Conservation (phyloP, 2,888 invertebrate species). For the Cantharis flavilabris region DNA sequence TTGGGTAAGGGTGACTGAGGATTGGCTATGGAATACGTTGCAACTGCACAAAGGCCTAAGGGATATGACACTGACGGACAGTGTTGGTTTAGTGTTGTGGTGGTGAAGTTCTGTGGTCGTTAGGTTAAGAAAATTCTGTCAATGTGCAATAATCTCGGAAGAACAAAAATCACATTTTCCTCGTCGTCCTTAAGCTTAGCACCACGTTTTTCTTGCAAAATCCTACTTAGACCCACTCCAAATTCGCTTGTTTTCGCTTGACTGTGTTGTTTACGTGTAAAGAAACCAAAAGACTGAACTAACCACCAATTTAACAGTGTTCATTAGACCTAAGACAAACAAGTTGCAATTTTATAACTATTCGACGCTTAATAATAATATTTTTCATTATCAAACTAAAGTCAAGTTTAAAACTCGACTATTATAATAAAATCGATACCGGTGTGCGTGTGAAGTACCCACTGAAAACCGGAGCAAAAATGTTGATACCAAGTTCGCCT, state of each 20-base stretch:
- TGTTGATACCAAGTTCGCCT: conserved; percentile 54
- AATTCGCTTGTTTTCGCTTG: conserved; percentile 1
- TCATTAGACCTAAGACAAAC: background rate
- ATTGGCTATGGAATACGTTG: conserved; percentile 51
- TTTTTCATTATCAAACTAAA: conserved; percentile 31
- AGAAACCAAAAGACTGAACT: conserved; percentile 27
- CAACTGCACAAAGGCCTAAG: conserved; percentile 52
- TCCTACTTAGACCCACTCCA: background rate
- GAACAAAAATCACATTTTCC: conserved; percentile 20
- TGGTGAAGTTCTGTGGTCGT: conserved; percentile 56
- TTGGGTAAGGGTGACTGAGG: conserved; percentile 46
- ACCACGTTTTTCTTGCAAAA: background rate
- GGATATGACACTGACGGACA: conserved; percentile 46
- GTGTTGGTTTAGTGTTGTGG: conserved; percentile 56
- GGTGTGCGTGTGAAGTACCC: conserved; percentile 25
- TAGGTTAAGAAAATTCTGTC: conserved; percentile 36
- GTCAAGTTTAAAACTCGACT: conserved; percentile 35
- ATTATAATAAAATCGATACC: conserved; percentile 21
- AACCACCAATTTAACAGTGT: conserved; percentile 22
- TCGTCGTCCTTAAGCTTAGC: conserved; percentile 9
- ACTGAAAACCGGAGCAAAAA: conserved; percentile 37
- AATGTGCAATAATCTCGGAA: conserved; percentile 21
- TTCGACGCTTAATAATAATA: conserved; percentile 15
- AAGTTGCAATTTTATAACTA: background rate
- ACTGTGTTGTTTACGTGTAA: conserved; percentile 13